phyloP scores from a whole-genome alignment of 2,888 invertebrate genomes.

The Phyto melanocephala region DNA sequence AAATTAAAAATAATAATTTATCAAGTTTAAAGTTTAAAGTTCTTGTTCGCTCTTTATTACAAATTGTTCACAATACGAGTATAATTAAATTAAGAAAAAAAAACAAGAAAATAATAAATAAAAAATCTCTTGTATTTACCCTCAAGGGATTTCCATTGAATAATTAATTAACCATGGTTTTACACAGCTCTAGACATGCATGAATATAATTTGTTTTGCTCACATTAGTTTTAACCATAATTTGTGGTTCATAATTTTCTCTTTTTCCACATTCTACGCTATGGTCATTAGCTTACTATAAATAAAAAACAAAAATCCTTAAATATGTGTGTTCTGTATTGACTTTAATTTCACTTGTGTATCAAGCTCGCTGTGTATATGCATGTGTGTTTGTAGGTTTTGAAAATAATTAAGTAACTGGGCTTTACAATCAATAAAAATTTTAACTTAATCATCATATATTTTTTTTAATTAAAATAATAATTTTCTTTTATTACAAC shows the following conservation, averaged over 20 bases:
- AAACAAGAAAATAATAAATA: not conserved
- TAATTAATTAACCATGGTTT: conserved; percentile 46
- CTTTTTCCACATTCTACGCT: not conserved
- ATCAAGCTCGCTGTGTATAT: not conserved
- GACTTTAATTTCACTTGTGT: not conserved
- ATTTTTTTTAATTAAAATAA: not conserved
- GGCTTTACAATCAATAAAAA: conserved; percentile 24
- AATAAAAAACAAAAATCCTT: not conserved
- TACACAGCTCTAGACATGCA: conserved; percentile 24
- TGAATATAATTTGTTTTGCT: conserved; percentile 13
- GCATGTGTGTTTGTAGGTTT: not conserved
- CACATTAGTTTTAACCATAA: conserved; percentile 11
- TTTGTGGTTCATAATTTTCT: conserved; percentile 24
- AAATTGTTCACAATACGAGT: not conserved
- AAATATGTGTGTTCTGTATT: not conserved
- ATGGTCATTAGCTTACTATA: not conserved
- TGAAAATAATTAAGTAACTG: conserved; percentile 44
- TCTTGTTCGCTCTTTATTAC: not conserved
- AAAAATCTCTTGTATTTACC: conserved; percentile 17
- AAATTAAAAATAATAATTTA: not conserved
- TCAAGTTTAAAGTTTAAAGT: not conserved
- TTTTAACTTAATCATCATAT: not conserved
- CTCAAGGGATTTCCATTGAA: conserved; percentile 33
- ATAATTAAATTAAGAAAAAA: not conserved
- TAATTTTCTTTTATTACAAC: not conserved